phyloP scores from a whole-genome alignment of 2,888 invertebrate species.

The Ochlodes sylvanus region DNA sequence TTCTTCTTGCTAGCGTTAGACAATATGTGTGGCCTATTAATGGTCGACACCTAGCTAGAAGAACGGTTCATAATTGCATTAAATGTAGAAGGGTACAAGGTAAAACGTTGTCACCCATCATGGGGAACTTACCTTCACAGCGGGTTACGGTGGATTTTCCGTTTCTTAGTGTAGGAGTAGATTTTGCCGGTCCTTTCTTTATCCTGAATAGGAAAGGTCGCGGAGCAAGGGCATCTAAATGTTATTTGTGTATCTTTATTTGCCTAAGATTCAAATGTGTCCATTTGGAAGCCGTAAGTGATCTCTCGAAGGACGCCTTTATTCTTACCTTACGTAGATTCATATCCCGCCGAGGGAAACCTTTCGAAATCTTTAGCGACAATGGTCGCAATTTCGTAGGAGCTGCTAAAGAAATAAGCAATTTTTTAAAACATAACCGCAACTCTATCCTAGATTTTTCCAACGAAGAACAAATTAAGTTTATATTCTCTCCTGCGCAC shows the following conservation, averaged over 20 bases:
- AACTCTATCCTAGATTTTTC: neutral
- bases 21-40: slow-evolving; percentile 45
- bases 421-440: neutral
- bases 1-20: slow-evolving; percentile 42
- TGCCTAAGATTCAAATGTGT: slow-evolving; percentile 1
- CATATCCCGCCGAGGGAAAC: neutral
- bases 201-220: slow-evolving; percentile 9
- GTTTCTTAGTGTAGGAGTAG: slow-evolving; percentile 11
- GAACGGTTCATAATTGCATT: slow-evolving; percentile 40
- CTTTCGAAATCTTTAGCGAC: neutral
- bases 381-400: neutral
- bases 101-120: slow-evolving; percentile 44
- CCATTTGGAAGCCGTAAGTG: slow-evolving; percentile 9
- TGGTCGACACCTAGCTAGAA: slow-evolving; percentile 42
- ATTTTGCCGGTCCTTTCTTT: slow-evolving; percentile 17
- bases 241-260: slow-evolving; percentile 16
- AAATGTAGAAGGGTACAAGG: slow-evolving; percentile 41
- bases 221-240: neutral
- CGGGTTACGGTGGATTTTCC: slow-evolving; percentile 25
- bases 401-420: neutral
- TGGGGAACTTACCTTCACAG: slow-evolving; percentile 48
- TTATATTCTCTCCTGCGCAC: neutral
- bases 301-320: neutral
- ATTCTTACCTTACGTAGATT: slow-evolving; percentile 6
- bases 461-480: neutral